A percentile compares a stretch with the other conserved stretches of the same genome.
Evolutionary conservation across 2,888 invertebrate species (phyloP).

Genomic region (Ormyrus labotus): DNA sequence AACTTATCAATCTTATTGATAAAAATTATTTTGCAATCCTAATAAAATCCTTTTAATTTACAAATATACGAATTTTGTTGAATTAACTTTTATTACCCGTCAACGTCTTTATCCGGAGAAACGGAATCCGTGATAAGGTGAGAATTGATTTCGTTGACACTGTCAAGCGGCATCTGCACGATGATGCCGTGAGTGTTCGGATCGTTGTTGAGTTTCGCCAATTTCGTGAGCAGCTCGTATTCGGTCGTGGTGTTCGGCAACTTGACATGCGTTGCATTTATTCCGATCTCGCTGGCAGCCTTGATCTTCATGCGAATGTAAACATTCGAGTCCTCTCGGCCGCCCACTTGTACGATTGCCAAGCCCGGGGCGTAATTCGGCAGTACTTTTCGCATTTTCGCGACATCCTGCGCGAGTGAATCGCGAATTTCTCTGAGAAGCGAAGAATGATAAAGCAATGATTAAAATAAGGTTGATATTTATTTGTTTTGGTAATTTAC

Average conservation of each 20-base stretch:
- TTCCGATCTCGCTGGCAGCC: constrained; percentile 94
- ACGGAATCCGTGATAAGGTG: constrained; percentile 92
- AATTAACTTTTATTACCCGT: constrained; percentile 82
- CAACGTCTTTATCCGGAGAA: constrained; percentile 93
- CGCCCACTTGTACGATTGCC: constrained; percentile 97
- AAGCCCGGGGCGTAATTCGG: constrained; percentile 85
- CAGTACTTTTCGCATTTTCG: constrained; percentile 77
- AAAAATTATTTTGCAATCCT: too few species aligned
- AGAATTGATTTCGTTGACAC: constrained; percentile 88
- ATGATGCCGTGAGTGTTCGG: constrained; percentile 94
- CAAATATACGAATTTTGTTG: not conserved
- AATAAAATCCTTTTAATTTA: too few species aligned
- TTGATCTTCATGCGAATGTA: constrained; percentile 98
- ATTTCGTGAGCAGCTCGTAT: constrained; percentile 83
- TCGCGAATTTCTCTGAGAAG: constrained; percentile 83
- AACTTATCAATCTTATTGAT: too few species aligned
- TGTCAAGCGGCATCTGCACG: constrained; percentile 96
- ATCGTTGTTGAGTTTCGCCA: constrained; percentile 89
- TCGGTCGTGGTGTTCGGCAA: constrained; percentile 89
- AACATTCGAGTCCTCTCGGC: constrained; percentile 97
- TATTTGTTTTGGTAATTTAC: too few species aligned
- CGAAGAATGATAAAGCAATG: not conserved
- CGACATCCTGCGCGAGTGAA: constrained; percentile 82
- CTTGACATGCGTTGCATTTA: constrained; percentile 86
- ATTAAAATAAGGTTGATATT: too few species aligned